Percentiles rank a stretch among this genome's conserved stretches.
Evolutionary conservation across 2,888 invertebrate genomes (phyloP).

Genomic region (Aphodius granarius): DNA sequence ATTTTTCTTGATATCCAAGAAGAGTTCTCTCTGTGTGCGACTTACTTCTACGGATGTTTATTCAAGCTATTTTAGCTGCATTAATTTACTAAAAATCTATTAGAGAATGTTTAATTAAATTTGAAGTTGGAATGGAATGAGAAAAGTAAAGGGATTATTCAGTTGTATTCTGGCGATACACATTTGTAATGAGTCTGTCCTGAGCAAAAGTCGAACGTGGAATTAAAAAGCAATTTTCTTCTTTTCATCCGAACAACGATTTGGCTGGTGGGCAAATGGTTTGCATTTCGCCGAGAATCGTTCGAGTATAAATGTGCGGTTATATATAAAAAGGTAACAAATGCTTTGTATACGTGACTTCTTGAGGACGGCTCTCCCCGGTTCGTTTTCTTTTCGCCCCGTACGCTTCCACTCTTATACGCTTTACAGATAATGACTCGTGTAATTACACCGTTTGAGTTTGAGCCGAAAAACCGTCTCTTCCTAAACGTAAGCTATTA

Average conservation of each 20-base stretch:
- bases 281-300: conserved; percentile 3
- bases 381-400: not conserved
- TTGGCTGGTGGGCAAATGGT: not conserved
- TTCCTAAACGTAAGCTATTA: conserved; percentile 8
- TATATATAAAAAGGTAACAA: conserved; percentile 25
- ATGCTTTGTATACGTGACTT: conserved; percentile 23
- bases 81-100: no score
- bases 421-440: conserved; percentile 11
- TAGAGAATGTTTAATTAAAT: no score
- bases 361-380: conserved; percentile 12
- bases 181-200: not conserved
- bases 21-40: no score
- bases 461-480: not conserved
- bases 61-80: no score
- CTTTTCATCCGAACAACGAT: conserved; percentile 1
- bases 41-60: no score
- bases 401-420: not conserved
- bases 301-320: conserved; percentile 19
- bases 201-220: not conserved
- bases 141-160: not conserved
- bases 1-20: no score
- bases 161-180: not conserved
- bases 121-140: no score
- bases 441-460: conserved; percentile 5
- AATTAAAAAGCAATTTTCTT: conserved; percentile 1